Conservation (phyloP, 2,797 vertebrate species). For the Myripristis jacobus region DNA sequence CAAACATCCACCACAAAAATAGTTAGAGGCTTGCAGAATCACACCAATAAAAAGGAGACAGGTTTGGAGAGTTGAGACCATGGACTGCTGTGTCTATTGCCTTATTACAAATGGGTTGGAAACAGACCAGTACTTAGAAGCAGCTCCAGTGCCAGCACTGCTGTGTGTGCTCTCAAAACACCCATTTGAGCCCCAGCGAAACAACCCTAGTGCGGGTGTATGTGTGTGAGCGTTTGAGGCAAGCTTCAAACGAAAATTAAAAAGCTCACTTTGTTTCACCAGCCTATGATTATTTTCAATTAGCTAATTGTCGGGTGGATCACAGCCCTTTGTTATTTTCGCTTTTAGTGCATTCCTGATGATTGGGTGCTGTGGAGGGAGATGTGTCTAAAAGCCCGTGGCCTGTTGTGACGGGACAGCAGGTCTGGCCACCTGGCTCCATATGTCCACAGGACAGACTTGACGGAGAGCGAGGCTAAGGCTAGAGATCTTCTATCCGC, state of each 20-base stretch:
- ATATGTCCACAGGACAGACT: slow-evolving; percentile 58
- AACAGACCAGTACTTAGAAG: slow-evolving; percentile 40
- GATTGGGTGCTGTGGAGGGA: slow-evolving; percentile 45
- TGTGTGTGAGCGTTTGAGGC: slow-evolving; percentile 37
- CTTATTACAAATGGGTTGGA: slow-evolving; percentile 71
- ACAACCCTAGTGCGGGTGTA: slow-evolving; percentile 43
- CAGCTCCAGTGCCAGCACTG: slow-evolving; percentile 27
- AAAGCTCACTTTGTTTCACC: slow-evolving; percentile 60
- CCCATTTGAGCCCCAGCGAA: not conserved
- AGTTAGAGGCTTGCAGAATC: slow-evolving; percentile 58
- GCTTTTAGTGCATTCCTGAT: slow-evolving; percentile 53
- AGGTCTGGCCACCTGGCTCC: slow-evolving; percentile 67
- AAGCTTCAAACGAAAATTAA: slow-evolving; percentile 59
- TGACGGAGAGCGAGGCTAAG: slow-evolving; percentile 18
- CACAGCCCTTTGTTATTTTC: slow-evolving; percentile 54
- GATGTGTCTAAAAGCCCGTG: slow-evolving; percentile 50
- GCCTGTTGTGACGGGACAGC: slow-evolving; percentile 48
- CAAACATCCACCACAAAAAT: slow-evolving; percentile 38
- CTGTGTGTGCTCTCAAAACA: slow-evolving; percentile 19
- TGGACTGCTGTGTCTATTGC: slow-evolving; percentile 58
- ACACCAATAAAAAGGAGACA: slow-evolving; percentile 70
- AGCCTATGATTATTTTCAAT: slow-evolving; percentile 72
- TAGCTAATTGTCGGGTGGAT: slow-evolving; percentile 63
- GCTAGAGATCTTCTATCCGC: slow-evolving; percentile 28
- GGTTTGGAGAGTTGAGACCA: slow-evolving; percentile 73